These are phyloP conservation scores for Pocillopora damicornis DNA, from an alignment of 64 coral and sea anemone genomes.

Conservation along the genomic window DNA sequence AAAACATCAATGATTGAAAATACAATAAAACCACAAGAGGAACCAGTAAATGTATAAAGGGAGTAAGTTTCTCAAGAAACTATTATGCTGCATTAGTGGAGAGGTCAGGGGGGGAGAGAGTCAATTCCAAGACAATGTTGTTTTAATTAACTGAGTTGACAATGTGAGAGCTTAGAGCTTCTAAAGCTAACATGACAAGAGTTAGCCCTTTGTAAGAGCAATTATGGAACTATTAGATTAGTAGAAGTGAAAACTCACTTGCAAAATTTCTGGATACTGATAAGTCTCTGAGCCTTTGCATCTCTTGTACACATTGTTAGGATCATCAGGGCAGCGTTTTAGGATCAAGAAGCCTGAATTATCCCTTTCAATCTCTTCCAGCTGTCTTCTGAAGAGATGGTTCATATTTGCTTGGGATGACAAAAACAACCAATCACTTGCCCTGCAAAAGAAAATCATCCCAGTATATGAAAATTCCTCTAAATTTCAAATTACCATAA, in stretches of 20 bases:
- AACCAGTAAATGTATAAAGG: no score
- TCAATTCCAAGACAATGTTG: no score
- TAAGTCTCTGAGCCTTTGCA: conserved; percentile 45
- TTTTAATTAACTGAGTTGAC: no score
- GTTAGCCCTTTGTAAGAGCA: background rate
- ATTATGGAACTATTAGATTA: background rate
- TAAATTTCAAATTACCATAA: no score
- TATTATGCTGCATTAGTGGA: no score
- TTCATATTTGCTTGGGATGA: conserved; percentile 70
- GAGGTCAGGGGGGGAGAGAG: no score
- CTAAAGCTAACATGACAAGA: no score
- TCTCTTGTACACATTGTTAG: conserved; percentile 41
- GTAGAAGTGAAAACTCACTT: conserved; percentile 23
- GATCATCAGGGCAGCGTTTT: conserved; percentile 34
- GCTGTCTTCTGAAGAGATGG: conserved; percentile 17
- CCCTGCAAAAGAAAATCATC: conserved; percentile 6
- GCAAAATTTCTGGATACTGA: conserved; percentile 60
- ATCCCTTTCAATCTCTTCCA: conserved; percentile 38
- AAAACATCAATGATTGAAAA: no score
- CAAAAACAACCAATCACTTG: conserved; percentile 43
- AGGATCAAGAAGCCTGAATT: conserved; percentile 47
- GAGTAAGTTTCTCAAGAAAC: no score
- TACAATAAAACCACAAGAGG: no score
- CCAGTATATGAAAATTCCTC: no score
- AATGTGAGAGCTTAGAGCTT: no score